Evolutionary conservation across 2,888 invertebrate genomes (phyloP).

Genomic region (Callosobruchus maculatus): DNA sequence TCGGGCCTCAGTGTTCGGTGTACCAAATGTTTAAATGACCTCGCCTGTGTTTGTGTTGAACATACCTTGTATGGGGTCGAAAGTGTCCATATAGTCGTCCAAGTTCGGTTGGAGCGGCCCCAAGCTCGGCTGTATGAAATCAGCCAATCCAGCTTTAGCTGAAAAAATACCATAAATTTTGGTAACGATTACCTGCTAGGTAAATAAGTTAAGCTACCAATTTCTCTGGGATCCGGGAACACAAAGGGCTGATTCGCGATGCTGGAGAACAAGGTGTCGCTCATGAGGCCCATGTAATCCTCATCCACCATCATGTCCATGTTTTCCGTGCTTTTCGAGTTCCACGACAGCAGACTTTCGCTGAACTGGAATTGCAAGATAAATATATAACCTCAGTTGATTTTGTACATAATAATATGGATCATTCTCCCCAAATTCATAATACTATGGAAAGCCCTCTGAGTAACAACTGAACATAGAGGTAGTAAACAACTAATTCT

Average conservation of each 20-base stretch:
- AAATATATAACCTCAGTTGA: too few species aligned
- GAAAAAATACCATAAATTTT: constrained; percentile 32
- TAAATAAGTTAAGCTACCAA: constrained; percentile 59
- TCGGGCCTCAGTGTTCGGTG: too few species aligned
- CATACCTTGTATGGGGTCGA: constrained; percentile 57
- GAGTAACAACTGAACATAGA: too few species aligned
- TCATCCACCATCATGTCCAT: constrained; percentile 78
- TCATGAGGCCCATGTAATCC: constrained; percentile 83
- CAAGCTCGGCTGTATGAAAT: constrained; percentile 97
- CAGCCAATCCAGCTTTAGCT: constrained; percentile 86
- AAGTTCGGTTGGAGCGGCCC: constrained; percentile 95
- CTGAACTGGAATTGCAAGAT: constrained; percentile 63
- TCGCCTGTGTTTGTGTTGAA: background rate
- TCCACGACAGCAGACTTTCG: constrained; percentile 70
- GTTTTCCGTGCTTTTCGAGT: constrained; percentile 63
- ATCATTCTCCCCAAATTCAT: too few species aligned
- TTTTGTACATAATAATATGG: too few species aligned
- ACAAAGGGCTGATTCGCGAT: constrained; percentile 87
- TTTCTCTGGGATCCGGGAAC: constrained; percentile 95
- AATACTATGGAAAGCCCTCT: too few species aligned
- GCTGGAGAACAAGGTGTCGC: constrained; percentile 86
- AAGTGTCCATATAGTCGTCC: constrained; percentile 90
- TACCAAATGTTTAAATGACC: too few species aligned
- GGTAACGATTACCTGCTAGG: background rate
- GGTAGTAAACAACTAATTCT: too few species aligned